Evolutionary conservation across 1,140 invertebrate genomes (phyloP), one percentile per base, ranked within the genome.

Genomic region (Acromyrmex charruanus): DNA sequence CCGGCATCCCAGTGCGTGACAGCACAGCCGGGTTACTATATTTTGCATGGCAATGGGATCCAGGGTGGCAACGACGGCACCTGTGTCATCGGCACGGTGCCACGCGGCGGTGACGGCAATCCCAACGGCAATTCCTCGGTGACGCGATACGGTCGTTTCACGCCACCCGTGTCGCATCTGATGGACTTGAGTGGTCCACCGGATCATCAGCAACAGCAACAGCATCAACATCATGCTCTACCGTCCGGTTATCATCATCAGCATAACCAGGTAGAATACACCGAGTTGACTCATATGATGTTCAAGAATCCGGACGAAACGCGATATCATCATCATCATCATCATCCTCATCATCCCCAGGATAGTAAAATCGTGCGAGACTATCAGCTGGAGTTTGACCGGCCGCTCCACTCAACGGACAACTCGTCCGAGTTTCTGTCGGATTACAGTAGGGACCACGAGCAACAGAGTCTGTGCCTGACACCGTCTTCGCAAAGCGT

Each of bases 61-160:
- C 66, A 49, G 66, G 39, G 66, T 14, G 31, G 31, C 31, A 39
- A 39, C 31, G 63, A 66, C 35, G 35, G 35, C n/a, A n/a, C n/a
- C 39, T 39, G 39, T 25, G 39, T 44, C 21, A 10, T 69, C 66
- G 66, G 39, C 2, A 10, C 66, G 2, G 21, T 25, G n/a, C 21
- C 14, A 1, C 66, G 49, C 66, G 12, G 93, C 28, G 93, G 90
- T 0, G 92, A 90, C 12, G 94, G 94, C 63, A 84, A 51, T 51
- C 94, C 94, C 0, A 91, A 92, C 0, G 93, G 93, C 14, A 94
- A 93, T 28, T 94, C 94, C 0, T 93, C 94, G 0, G 77, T 93
- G 9, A 10, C 31, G 49, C 87, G 91, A 18, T 94, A 94, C 75
- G 92, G 89, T 7, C 86, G 92, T 18, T 93, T 92, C 74, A 91